phyloP scores from a whole-genome alignment of 2,888 invertebrate genomes.

The Cloeon dipterum region DNA sequence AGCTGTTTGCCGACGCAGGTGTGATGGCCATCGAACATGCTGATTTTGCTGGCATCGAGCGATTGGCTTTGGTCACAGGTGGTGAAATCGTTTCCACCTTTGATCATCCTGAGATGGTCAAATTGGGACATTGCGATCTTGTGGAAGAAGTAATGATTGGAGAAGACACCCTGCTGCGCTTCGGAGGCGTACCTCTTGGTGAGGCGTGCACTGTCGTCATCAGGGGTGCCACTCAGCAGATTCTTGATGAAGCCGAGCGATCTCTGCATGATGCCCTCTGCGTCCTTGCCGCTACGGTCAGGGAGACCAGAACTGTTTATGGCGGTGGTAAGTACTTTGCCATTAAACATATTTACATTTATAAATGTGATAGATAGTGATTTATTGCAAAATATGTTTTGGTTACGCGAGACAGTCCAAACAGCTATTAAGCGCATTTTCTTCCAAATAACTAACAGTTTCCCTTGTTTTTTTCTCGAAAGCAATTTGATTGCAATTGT shows the following conservation, averaged over 20 bases:
- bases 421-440: too few relatives aligned
- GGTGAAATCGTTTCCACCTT: slow-evolving; percentile 98
- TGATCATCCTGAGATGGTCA: slow-evolving; percentile 76
- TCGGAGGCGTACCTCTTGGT: slow-evolving; percentile 83
- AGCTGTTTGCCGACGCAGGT: slow-evolving; percentile 92
- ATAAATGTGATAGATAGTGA: background rate
- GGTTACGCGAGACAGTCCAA: too few relatives aligned
- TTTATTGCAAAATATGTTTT: too few relatives aligned
- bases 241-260: slow-evolving; percentile 94
- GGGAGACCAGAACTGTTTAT: slow-evolving; percentile 72
- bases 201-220: slow-evolving; percentile 95
- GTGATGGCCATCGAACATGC: slow-evolving; percentile 99
- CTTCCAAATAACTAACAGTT: too few relatives aligned
- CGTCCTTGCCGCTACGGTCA: slow-evolving; percentile 85
- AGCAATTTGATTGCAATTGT: too few relatives aligned
- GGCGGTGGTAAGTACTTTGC: slow-evolving; percentile 66
- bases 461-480: too few relatives aligned
- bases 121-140: slow-evolving; percentile 78
- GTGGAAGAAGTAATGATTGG: slow-evolving; percentile 99
- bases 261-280: slow-evolving; percentile 97
- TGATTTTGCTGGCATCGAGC: slow-evolving; percentile 97
- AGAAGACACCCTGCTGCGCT: slow-evolving; percentile 82
- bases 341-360: slow-evolving; percentile 2
- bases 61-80: slow-evolving; percentile 88
- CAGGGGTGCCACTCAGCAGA: slow-evolving; percentile 94